Conservation (phyloP, 2,113 vertebrate genomes). For the Crotalus tigris region DNA sequence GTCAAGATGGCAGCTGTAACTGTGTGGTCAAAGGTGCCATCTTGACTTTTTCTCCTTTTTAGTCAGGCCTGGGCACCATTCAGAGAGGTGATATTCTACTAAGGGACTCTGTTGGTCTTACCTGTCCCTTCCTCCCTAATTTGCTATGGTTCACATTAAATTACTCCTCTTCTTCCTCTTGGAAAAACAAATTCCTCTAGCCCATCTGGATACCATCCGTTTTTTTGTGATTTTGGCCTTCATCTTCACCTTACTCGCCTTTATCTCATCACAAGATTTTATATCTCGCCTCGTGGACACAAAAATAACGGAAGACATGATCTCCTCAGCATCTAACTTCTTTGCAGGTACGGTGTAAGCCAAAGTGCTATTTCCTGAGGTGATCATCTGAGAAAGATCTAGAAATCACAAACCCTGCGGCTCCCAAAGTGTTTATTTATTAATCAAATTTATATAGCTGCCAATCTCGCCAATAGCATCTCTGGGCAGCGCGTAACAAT, state of each 20-base stretch:
- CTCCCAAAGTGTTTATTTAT: not conserved
- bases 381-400: not conserved
- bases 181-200: not conserved
- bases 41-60: not conserved
- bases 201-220: not conserved
- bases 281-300: not conserved
- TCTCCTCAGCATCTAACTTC: not conserved
- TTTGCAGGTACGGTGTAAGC: not conserved
- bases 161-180: not conserved
- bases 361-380: not conserved
- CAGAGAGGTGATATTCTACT: not conserved
- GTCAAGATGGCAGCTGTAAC: not conserved
- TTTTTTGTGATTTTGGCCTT: not conserved
- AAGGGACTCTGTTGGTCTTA: not conserved
- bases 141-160: not conserved
- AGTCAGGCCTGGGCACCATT: not conserved
- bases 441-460: not conserved
- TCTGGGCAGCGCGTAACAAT: not conserved
- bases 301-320: not conserved
- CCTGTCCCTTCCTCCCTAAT: not conserved
- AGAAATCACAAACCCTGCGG: not conserved
- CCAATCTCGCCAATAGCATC: not conserved
- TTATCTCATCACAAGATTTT: not conserved
- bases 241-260: not conserved
- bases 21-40: not conserved